Evolutionary conservation across 2,113 vertebrate genomes (phyloP), one percentile per base, ranked within the genome.

Genomic region (Zosterops hypoxanthus): DNA sequence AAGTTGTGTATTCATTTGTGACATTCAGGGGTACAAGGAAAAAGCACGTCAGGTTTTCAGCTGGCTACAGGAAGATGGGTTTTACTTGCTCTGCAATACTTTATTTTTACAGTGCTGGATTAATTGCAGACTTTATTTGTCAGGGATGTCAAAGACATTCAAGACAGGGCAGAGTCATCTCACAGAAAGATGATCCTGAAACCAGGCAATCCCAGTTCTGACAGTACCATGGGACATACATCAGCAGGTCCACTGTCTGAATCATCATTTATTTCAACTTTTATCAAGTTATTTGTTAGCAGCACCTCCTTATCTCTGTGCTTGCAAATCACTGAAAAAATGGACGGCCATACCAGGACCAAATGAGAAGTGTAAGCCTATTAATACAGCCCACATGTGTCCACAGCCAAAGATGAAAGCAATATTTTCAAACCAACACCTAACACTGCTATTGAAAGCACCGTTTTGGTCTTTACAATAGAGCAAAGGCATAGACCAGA

Each of bases 1-100:
- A 76, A 95, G 90, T 57, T 77, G 77, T 46, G 76, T 25, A 14
- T 66, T 96, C 57, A 36, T 64, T 87, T 26, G 28, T 90, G 95
- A 77, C 86, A 68, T 56, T 71, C 69, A 82, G 70, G 91, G 89
- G 82, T 82, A 84, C 60, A 94, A 91, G 93, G 82, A 95, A 95
- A 94, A 91, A 83, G 80, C 39, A 82, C 92, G 59, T 75, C 42
- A 56, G 76, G 29, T 81, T 80, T 93, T 96, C 95, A 97, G 94
- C 88, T 93, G 94, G 77, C 91, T 88, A 63, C 56, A 90, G 21
- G 49, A 89, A 56, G 36, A 49, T 65, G 69, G 56, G 60, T 55
- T 95, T 95, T 84, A 89, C 68, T 94, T 90, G 75, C 84, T 92
- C 70, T 76, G 20, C 34, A 65, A 66, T 18, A 5, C 59, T 63